Percentiles rank a stretch among this genome's conserved stretches.
Evolutionary conservation across 2,797 vertebrate species (phyloP).

Genomic region (Phylloscopus collybita): DNA sequence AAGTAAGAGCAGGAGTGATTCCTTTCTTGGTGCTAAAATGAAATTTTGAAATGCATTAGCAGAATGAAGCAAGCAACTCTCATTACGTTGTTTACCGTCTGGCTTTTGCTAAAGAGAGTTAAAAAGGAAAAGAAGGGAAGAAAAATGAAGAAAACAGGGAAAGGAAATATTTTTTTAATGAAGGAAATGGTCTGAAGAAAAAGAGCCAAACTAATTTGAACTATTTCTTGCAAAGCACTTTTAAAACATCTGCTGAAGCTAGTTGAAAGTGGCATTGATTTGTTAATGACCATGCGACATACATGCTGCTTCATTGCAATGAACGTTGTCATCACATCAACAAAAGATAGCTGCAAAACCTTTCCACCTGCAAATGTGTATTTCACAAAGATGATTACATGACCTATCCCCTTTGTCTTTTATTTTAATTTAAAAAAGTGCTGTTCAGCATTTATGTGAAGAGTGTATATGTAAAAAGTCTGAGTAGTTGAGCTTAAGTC

Average conservation of each 20-base stretch:
- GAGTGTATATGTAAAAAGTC: not conserved
- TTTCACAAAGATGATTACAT: not conserved
- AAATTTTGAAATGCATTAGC: not conserved
- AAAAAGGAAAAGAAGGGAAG: not conserved
- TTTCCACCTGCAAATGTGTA: not conserved
- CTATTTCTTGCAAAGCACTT: not conserved
- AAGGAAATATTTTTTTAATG: not conserved
- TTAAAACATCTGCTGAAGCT: not conserved
- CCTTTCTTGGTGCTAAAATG: not conserved
- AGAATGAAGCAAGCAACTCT: not conserved
- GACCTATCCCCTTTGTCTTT: not conserved
- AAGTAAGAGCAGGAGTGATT: not conserved
- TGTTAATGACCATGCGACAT: not conserved
- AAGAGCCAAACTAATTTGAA: not conserved
- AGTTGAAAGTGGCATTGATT: not conserved
- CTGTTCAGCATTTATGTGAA: not conserved
- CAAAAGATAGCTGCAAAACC: not conserved
- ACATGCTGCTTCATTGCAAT: not conserved
- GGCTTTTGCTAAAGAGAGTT: not conserved
- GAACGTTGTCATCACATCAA: not conserved
- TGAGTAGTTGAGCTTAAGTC: not conserved
- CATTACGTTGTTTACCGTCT: not conserved
- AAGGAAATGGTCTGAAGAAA: not conserved
- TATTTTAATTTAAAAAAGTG: not conserved
- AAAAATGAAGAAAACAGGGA: not conserved